Percentiles rank a stretch among this genome's conserved stretches.
Evolutionary conservation across 1,140 invertebrate species (phyloP).

Genomic region (Dendrolimus punctatus): DNA sequence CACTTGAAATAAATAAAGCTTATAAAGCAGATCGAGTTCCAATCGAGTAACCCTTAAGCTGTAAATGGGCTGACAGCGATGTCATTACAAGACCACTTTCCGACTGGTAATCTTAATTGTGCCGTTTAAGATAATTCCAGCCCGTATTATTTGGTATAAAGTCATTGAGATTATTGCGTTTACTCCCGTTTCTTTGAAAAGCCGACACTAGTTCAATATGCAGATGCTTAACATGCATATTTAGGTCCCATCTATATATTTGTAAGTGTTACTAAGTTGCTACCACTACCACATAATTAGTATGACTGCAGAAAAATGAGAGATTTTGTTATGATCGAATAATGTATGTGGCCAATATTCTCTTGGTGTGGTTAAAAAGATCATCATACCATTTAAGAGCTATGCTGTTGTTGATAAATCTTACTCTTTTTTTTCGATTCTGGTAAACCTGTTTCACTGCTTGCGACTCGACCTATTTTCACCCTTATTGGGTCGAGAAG

Average conservation of each 20-base stretch:
- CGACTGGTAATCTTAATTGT: conserved; percentile 38
- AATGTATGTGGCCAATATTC: too few species aligned
- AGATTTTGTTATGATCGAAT: too few species aligned
- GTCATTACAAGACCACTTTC: conserved; percentile 34
- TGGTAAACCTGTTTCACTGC: too few species aligned
- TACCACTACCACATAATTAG: not conserved
- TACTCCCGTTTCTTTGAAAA: conserved; percentile 8
- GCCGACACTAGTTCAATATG: conserved; percentile 6
- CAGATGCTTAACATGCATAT: conserved; percentile 3
- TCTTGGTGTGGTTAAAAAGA: too few species aligned
- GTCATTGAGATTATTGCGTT: conserved; percentile 17
- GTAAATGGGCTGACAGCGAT: conserved; percentile 26
- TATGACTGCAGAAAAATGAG: too few species aligned
- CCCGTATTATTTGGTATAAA: conserved; percentile 31
- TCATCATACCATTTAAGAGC: too few species aligned
- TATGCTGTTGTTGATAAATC: too few species aligned
- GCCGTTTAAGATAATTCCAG: conserved; percentile 36
- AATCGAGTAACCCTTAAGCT: conserved; percentile 17
- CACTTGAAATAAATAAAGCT: conserved; percentile 16
- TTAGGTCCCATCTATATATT: not conserved
- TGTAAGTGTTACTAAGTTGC: not conserved
- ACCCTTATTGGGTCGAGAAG: too few species aligned
- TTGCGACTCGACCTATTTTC: too few species aligned
- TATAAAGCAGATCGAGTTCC: conserved; percentile 18
- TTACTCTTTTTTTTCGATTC: too few species aligned